These are phyloP conservation scores for Microctonus brassicae DNA, from an alignment of 2,888 invertebrate species.

Conservation along the genomic window DNA sequence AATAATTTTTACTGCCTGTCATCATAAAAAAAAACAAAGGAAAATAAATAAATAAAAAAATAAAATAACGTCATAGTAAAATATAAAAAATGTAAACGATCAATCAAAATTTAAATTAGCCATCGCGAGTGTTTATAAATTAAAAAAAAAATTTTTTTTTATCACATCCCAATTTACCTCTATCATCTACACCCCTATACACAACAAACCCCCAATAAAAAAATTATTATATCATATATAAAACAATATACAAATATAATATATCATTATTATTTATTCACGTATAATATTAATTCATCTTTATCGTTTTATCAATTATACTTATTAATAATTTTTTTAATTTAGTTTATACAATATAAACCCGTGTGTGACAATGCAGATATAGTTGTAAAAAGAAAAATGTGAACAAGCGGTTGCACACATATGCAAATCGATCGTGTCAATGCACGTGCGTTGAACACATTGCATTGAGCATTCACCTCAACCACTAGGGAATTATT, in stretches of 20 bases:
- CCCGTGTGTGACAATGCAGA: neutral
- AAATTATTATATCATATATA: too few species aligned
- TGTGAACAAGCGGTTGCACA: constrained; percentile 24
- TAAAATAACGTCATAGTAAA: neutral
- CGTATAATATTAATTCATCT: too few species aligned
- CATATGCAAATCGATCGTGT: constrained; percentile 42
- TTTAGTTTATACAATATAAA: constrained; percentile 19
- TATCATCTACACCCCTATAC: too few species aligned
- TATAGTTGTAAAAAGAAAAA: constrained; percentile 8
- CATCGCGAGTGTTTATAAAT: neutral
- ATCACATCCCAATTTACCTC: too few species aligned
- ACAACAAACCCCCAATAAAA: too few species aligned
- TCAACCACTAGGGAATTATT: constrained; percentile 29
- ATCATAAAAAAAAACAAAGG: neutral
- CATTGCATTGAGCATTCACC: constrained; percentile 35
- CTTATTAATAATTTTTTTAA: constrained; percentile 25
- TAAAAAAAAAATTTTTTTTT: neutral
- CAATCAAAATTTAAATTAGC: constrained; percentile 16
- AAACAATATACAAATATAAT: too few species aligned
- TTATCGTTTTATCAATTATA: too few species aligned
- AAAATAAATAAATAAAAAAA: neutral
- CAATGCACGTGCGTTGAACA: constrained; percentile 39
- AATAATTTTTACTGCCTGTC: neutral
- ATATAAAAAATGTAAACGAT: neutral
- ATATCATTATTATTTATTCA: too few species aligned